Base-by-base conservation (phyloP, 2,113 vertebrate genomes). In the Excalfactoria chinensis region DNA sequence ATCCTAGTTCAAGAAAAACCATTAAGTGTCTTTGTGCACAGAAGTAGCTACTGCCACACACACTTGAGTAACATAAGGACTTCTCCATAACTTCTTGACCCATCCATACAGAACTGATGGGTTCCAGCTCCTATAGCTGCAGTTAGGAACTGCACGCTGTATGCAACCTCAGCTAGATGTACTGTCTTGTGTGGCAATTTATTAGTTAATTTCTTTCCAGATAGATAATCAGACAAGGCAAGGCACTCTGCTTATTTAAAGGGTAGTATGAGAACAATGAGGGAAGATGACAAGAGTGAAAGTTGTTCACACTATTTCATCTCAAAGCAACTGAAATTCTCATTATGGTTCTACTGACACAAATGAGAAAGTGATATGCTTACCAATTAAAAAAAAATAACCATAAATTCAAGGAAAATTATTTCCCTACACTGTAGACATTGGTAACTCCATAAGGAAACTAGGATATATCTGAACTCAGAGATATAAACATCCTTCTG, bases 1-100 rank as follows among this genome's bases (percentile, higher is more conserved):
- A 1, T 97, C 97, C 98, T 98, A 83, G 55, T 3, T 11, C 46
- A 46, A 60, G 75, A 20, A 81, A 84, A 74, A 64, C 11, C 35
- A 3, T 18, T 28, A 55, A 73, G 7, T 14, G 35, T 1, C 23
- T 23, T 2, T 8, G 4, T 23, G 2, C 1, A 1, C 74, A 80
- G 69, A 26, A 14, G 51, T 0, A 41, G 51, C n/a, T 46, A n/a
- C 73, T 25, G 21, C 7, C 59, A 30, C 2, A 7, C 34, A 56
- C 8, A 25, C 25, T 6, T 0, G 2, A 8, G 3, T 4, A 5
- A 63, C 80, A 68, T 0, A 15, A 70, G 13, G 37, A 37, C 37
- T 37, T 37, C 37, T 37, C 37, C 37, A 37, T 37, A 37, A 37
- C 37, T 37, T 30, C 64, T 4, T 18, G n/a, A 13, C 9, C 22